A percentile compares a stretch with the other conserved stretches of the same genome.
phyloP scores from a whole-genome alignment of 1,140 invertebrate genomes.

The Drosophila pseudoobscura region DNA sequence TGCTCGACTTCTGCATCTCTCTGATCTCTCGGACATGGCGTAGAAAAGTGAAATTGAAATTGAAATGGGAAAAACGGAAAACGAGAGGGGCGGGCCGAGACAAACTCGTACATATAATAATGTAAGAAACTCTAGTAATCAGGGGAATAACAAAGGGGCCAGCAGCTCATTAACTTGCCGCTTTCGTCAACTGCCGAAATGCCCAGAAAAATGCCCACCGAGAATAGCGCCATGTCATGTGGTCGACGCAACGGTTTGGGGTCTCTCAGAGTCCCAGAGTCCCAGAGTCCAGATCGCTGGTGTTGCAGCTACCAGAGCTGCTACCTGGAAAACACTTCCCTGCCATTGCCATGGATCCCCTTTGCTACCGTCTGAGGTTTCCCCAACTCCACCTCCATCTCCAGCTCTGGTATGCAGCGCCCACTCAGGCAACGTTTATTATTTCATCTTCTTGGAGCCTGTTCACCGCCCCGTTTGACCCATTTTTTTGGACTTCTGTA shows the following conservation, averaged over 20 bases:
- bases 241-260: constrained; percentile 7
- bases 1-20: constrained; percentile 36
- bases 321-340: constrained; percentile 27
- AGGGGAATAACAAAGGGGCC: constrained; percentile 65
- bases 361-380: constrained; percentile 15
- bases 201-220: constrained; percentile 22
- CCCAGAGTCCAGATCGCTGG: constrained; percentile 42
- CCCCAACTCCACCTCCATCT: neutral
- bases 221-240: constrained; percentile 72
- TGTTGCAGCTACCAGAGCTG: constrained; percentile 34
- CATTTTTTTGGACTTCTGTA: constrained; percentile 45
- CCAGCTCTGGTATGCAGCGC: constrained; percentile 61
- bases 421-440: constrained; percentile 55
- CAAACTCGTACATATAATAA: constrained; percentile 43
- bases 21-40: neutral
- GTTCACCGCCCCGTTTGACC: constrained; percentile 65
- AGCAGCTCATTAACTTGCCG: constrained; percentile 77
- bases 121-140: constrained; percentile 68
- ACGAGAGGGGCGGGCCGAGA: constrained; percentile 14
- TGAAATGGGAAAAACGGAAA: constrained; percentile 19
- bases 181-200: constrained; percentile 75
- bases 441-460: constrained; percentile 45
- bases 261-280: neutral
- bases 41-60: constrained; percentile 77
- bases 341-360: constrained; percentile 14